phyloP scores from a whole-genome alignment of 2,113 vertebrate genomes.

The Gopherus flavomarginatus region DNA sequence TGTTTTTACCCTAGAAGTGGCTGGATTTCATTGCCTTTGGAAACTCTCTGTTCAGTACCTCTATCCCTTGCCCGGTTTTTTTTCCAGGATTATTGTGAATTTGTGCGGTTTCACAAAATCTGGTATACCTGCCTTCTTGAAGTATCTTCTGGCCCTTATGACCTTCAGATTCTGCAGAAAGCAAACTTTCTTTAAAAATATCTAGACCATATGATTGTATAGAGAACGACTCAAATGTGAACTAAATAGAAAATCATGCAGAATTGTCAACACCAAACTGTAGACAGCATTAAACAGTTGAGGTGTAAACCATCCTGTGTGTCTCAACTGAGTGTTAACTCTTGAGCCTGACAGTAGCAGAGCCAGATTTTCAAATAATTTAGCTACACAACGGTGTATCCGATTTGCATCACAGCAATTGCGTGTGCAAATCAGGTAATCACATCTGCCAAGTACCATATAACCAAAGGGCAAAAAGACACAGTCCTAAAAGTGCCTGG shows the following conservation, averaged over 20 bases:
- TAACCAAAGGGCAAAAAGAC: constrained; percentile 23
- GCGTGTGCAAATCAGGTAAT: constrained; percentile 44
- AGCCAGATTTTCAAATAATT: background rate
- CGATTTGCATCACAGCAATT: constrained; percentile 3
- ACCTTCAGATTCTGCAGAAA: background rate
- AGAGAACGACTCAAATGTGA: background rate
- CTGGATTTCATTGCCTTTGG: background rate
- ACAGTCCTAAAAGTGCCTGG: background rate
- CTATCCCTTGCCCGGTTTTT: background rate
- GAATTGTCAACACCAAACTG: background rate
- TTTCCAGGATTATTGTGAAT: background rate
- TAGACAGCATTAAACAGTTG: background rate
- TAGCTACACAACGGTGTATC: constrained; percentile 4
- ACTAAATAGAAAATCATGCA: background rate
- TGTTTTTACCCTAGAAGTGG: background rate
- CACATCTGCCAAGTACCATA: background rate
- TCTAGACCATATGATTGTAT: background rate
- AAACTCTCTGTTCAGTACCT: background rate
- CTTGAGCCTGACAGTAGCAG: background rate
- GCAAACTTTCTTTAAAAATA: background rate
- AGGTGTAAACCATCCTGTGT: background rate
- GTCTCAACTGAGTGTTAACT: background rate
- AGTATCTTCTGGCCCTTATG: background rate
- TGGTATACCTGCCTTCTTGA: background rate
- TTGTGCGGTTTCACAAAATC: background rate